A percentile compares a stretch with the other conserved stretches of the same genome.
These are phyloP conservation scores for Osmerus eperlanus DNA, from an alignment of 2,113 vertebrate genomes.

Conservation along the genomic window DNA sequence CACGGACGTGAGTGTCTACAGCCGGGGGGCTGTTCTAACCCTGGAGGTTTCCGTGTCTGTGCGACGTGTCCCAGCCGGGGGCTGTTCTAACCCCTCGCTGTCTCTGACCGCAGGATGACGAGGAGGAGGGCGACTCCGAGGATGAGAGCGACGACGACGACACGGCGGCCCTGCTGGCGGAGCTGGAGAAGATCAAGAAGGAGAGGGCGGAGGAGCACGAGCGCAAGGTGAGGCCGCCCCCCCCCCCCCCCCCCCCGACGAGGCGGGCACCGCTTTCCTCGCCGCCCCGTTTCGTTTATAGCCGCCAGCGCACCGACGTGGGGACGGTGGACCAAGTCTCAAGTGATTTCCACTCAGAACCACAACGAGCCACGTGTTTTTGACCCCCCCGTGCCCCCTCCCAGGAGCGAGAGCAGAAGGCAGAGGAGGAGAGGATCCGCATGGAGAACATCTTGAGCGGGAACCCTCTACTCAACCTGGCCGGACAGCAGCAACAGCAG, in stretches of 20 bases:
- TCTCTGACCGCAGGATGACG: constrained; percentile 64
- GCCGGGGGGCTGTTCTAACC: too few species aligned
- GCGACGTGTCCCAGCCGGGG: too few species aligned
- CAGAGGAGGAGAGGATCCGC: constrained; percentile 94
- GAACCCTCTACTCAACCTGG: constrained; percentile 91
- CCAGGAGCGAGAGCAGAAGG: constrained; percentile 95
- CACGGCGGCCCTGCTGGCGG: constrained; percentile 92
- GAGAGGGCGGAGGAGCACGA: constrained; percentile 95
- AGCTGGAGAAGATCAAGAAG: constrained; percentile 97
- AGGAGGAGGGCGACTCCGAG: constrained; percentile 84
- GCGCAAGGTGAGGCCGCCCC: constrained; percentile 78
- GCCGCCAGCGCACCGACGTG: too few species aligned
- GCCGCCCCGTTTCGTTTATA: too few species aligned
- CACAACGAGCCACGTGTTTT: background rate
- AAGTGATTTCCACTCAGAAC: too few species aligned
- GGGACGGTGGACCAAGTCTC: too few species aligned
- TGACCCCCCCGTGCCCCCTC: constrained; percentile 6
- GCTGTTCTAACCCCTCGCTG: background rate
- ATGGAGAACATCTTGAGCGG: constrained; percentile 98
- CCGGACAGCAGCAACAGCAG: constrained; percentile 79
- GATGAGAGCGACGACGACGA: constrained; percentile 95
- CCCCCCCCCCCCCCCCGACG: too few species aligned
- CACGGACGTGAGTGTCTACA: constrained; percentile 82
- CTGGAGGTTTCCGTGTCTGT: too few species aligned
- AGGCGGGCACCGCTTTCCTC: too few species aligned